Evolutionary conservation across 2,797 vertebrate species (phyloP), one percentile per base, ranked within the genome.

Genomic region (Lepilemur ruficaudatus): DNA sequence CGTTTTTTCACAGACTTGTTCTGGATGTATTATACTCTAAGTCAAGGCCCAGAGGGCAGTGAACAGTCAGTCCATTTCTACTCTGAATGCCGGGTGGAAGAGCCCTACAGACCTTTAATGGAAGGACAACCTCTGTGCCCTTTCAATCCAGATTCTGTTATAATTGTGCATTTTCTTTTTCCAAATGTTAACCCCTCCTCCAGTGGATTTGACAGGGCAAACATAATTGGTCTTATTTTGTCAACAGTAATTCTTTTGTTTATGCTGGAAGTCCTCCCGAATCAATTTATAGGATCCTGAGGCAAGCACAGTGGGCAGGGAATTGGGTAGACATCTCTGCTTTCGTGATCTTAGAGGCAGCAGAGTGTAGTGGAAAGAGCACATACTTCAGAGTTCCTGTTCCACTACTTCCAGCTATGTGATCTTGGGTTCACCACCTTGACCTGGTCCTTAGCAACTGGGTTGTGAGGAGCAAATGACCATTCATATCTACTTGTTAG

Each of bases 401-500:
- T 3, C 25, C 8, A 0, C 22, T 0, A 7, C 57, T 22, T 35
- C 35, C 55, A 30, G 69, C 55, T 25, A 4, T 90, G 85, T n/a
- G 41, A 28, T 30, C 69, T 50, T 10, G 30, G 23, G n/a, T 1
- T 20, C 25, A 8, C 23, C 12, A 2, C 32, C 13, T 17, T 23
- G 43, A 52, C 28, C 28, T 61, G 12, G 22, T 32, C 84, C 86
- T 55, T 8, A 1, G 32, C 20, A 57, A 0, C 59, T 3, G 7
- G 67, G n/a, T 13, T 7, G 7, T 5, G 1, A 32, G 12, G 48
- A 48, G 43, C 46, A 17, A 1, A 18, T 0, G 52, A 61, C 5
- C 7, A 0, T 2, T 10, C 1, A 0, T 9, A 1, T 2, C 20
- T 18, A 20, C 14, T 25, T 63, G 41, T 25, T 1, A 11, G 23